phyloP scores from a whole-genome alignment of 2,797 vertebrate species.

The Dipus sagitta region DNA sequence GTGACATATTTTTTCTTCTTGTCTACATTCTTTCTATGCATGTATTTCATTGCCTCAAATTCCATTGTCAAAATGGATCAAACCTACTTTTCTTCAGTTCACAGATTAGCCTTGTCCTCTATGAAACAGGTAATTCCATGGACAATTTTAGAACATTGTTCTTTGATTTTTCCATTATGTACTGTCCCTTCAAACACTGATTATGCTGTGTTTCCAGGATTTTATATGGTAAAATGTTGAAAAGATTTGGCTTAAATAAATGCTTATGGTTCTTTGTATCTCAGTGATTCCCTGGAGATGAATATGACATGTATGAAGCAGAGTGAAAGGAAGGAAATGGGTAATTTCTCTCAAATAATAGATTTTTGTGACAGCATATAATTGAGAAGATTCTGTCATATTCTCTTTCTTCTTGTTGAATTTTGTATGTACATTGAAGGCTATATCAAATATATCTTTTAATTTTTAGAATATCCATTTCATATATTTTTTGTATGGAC shows the following conservation, averaged over 20 bases:
- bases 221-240: background rate
- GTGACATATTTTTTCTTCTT: too few species aligned
- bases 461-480: background rate
- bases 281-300: background rate
- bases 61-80: background rate
- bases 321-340: background rate
- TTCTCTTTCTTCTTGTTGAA: background rate
- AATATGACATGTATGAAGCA: background rate
- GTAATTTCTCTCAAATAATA: constrained; percentile 5
- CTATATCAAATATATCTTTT: constrained; percentile 12
- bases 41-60: background rate
- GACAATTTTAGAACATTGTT: background rate
- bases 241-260: background rate
- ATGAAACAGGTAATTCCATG: background rate
- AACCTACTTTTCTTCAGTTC: background rate
- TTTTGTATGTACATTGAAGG: background rate
- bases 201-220: background rate
- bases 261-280: background rate
- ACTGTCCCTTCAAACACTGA: background rate
- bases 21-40: background rate
- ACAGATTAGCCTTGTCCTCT: background rate
- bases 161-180: background rate
- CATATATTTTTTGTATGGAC: background rate
- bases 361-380: background rate
- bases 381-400: background rate